phyloP scores from a whole-genome alignment of 2,888 invertebrate genomes.

The Lypha dubia region DNA sequence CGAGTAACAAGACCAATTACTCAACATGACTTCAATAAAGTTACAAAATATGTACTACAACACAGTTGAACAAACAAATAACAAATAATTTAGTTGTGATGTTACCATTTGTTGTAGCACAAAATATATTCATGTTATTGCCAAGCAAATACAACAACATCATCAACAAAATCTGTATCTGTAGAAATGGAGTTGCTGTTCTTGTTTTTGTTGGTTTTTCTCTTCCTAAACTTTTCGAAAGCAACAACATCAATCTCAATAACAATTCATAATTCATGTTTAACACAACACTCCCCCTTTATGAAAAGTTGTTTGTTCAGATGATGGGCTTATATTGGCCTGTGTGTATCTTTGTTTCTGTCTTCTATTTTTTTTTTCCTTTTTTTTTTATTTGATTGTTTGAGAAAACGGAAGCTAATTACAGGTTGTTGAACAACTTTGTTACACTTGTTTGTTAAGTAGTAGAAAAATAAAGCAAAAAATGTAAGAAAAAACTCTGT shows the following conservation, averaged over 20 bases:
- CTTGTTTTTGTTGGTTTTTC: conserved; percentile 5
- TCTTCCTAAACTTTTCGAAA: conserved; percentile 48
- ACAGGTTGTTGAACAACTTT: conserved; percentile 64
- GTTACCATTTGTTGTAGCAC: neutral
- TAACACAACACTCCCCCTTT: conserved; percentile 76
- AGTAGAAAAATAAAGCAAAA: conserved; percentile 6
- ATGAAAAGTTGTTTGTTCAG: conserved; percentile 11
- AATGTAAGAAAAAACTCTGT: conserved; percentile 1
- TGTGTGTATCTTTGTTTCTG: conserved; percentile 24
- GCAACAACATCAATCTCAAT: conserved; percentile 81
- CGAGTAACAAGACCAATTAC: conserved; percentile 79
- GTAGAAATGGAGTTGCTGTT: neutral
- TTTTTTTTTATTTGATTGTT: conserved; percentile 52
- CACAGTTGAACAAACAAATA: conserved; percentile 64
- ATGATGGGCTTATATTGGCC: neutral
- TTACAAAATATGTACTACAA: conserved; percentile 77
- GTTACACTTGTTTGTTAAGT: conserved; percentile 62
- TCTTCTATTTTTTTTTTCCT: conserved; percentile 1
- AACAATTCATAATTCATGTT: conserved; percentile 84
- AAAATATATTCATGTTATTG: conserved; percentile 35
- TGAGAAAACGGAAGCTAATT: conserved; percentile 69
- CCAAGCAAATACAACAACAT: conserved; percentile 37
- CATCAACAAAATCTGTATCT: conserved; percentile 27
- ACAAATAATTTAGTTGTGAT: conserved; percentile 45
- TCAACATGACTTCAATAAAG: conserved; percentile 83